Base-by-base conservation (phyloP, 2,113 vertebrate species). In the Brevimyrus niger region DNA sequence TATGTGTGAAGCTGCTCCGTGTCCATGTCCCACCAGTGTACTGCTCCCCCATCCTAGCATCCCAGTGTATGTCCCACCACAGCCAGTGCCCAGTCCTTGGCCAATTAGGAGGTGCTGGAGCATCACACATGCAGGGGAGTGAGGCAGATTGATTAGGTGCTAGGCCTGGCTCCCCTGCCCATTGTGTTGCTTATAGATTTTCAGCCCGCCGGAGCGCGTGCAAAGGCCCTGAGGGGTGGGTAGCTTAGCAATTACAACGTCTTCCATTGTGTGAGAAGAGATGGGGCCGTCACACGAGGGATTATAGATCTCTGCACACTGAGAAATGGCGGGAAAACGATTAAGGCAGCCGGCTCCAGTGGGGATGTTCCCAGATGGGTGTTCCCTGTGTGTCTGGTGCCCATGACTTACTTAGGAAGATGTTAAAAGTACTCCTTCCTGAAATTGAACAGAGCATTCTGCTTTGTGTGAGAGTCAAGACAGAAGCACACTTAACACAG, bases 171-270 rank as follows among this genome's bases (percentile, higher is more conserved):
- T 83, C 35, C 48, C 46, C 50, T 51, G 42, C 27, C 88, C 88
- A 82, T 89, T 96, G 95, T 96, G 94, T 94, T 88, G 91, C 27
- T 82, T 91, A 96, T 96, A 55, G 95, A 96, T 96, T 93, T 92
- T 91, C 90, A 90, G 91, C 92, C 92, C 91, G 90, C 95, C 92
- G 91, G 38, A 27, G 87, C 80, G 46, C 7, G 15, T 31, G 2
- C 69, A n/a, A 48, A 38, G 19, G 21, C 48, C 65, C 21, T 27
- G 61, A 9, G 88, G 27, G 47, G 48, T 92, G 87, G 92, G 92
- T 94, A 94, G 94, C 92, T 91, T 90, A 92, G 93, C 95, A 96
- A 96, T 96, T 96, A 96, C 93, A 93, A 93, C 94, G 94, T 94
- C 94, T 93, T 93, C 92, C 90, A 89, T 90, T 93, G 94, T 95